Base-by-base conservation (phyloP, 2,113 vertebrate species). In the Castor canadensis region DNA sequence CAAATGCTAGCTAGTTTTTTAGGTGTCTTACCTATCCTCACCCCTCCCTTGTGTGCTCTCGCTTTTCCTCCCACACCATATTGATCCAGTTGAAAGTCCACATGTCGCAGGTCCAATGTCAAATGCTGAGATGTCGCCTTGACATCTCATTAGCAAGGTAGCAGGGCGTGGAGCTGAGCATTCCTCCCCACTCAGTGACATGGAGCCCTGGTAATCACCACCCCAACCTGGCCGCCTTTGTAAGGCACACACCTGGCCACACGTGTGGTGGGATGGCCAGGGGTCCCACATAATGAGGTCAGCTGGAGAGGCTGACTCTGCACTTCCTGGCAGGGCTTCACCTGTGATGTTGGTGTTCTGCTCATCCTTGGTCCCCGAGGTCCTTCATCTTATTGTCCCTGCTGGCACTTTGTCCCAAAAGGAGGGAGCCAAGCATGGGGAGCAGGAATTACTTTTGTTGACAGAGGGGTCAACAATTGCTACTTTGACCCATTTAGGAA, bases 341-440 rank as follows among this genome's bases (percentile, higher is more conserved):
- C 20, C 54, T 26, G 26, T 1, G 35, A n/a, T 6, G 35, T 24
- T 10, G 2, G 2, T 40, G 20, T 35, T 47, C 58, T 47, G 22
- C 0, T 17, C 22, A 8, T 3, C 22, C 47, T 32, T 30, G n/a
- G 22, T 15, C 32, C 24, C 24, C 0, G 10, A 12, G 64, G 15
- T 20, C 47, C 8, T 0, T 52, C 40, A 9, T 67, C 0, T 0
- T 6, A 24, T 43, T 5, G 49, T 52, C 30, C 49, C 62, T 1
- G 0, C 38, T 0, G 38, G 56, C 10, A 16, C 7, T 66, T 47
- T 56, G 73, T 30, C n/a, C 49, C 20, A 30, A 4, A 17, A n/a
- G 43, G 13, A 12, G 38, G 40, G 15, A 10, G 38, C 6, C 11
- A 9, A 22, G 6, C 13, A 1, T 9, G 52, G 35, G 4, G 62